phyloP scores from a whole-genome alignment of 2,888 invertebrate genomes.

The Podotricha telesiphe region DNA sequence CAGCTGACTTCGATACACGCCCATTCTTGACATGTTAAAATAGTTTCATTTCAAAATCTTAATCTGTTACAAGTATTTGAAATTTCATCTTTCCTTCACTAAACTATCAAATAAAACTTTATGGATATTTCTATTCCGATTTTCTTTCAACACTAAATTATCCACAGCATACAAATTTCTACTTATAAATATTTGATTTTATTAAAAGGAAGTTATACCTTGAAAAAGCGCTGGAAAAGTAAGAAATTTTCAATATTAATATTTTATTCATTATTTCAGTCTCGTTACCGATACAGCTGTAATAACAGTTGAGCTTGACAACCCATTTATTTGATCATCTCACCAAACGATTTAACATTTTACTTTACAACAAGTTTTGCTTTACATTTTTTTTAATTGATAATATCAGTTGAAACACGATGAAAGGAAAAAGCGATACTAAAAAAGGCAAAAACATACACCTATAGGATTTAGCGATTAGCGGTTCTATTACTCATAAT shows the following conservation, averaged over 20 bases:
- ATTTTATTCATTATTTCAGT: slow-evolving; percentile 20
- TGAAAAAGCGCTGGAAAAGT: slow-evolving; percentile 11
- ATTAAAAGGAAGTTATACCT: slow-evolving; percentile 7
- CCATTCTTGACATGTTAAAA: too few relatives aligned
- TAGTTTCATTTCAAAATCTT: too few relatives aligned
- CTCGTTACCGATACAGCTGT: slow-evolving; percentile 23
- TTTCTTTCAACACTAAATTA: neutral
- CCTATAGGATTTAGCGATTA: too few relatives aligned
- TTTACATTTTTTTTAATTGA: too few relatives aligned
- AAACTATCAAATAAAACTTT: neutral
- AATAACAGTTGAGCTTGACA: slow-evolving; percentile 15
- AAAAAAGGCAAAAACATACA: too few relatives aligned
- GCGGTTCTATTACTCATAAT: too few relatives aligned
- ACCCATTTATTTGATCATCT: neutral
- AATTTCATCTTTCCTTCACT: neutral
- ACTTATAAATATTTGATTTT: slow-evolving; percentile 13
- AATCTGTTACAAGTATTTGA: neutral
- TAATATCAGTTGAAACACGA: too few relatives aligned
- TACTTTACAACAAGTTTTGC: neutral
- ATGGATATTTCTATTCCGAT: neutral
- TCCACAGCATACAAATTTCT: neutral
- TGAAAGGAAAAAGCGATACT: too few relatives aligned
- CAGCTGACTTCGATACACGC: too few relatives aligned
- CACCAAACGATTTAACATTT: neutral
- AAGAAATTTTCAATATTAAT: slow-evolving; percentile 14